A percentile compares a stretch with the other conserved stretches of the same genome.
Conservation (phyloP, 2,888 invertebrate species). For the Cancer borealis region DNA sequence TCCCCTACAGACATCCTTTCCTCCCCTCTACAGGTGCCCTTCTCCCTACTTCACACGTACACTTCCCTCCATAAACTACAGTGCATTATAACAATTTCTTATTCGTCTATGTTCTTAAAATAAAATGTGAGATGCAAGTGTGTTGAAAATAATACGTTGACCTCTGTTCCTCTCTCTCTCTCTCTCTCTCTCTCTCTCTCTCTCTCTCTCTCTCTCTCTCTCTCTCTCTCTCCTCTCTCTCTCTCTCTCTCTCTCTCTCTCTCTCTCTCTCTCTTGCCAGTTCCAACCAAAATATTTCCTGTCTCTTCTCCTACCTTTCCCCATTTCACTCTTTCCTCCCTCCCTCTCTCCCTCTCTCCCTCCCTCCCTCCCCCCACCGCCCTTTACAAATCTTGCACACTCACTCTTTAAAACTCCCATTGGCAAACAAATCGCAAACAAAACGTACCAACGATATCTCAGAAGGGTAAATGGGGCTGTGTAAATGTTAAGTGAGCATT, state of each 20-base stretch:
- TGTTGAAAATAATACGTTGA: background rate
- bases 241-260: background rate
- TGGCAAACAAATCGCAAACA: constrained; percentile 10
- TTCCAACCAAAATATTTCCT: background rate
- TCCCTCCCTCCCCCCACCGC: background rate
- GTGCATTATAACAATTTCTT: background rate
- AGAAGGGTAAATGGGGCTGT: background rate
- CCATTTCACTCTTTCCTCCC: background rate
- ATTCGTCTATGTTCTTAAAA: background rate
- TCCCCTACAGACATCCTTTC: background rate
- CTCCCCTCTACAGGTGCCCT: background rate
- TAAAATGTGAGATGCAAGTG: background rate
- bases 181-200: too few relatives aligned
- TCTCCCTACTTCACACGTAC: background rate
- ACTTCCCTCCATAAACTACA: background rate
- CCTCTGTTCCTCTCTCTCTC: background rate
- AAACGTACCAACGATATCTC: background rate
- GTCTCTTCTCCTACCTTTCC: background rate
- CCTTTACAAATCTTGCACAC: background rate
- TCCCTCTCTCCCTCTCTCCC: background rate
- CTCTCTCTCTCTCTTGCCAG: background rate
- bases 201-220: too few relatives aligned
- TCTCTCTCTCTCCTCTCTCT: too few relatives aligned
- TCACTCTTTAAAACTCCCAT: background rate
- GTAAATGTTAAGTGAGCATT: constrained; percentile 11